Evolutionary conservation across 2,888 invertebrate genomes (phyloP), one percentile per base, ranked within the genome.

Genomic region (Pomacea canaliculata): DNA sequence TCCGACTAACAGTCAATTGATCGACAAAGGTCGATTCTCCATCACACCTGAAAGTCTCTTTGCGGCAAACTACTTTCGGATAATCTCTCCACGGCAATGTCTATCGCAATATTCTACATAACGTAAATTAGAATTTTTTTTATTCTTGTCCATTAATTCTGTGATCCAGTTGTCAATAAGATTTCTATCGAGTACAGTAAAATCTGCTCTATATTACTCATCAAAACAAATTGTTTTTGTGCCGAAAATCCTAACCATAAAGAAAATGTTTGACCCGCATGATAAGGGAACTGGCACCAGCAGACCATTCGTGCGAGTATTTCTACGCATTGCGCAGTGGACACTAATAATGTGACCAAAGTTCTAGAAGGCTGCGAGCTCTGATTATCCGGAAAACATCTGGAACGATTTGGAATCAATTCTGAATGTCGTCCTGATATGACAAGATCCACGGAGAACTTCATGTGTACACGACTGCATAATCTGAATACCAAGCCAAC

Each of bases 281-380:
- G 80, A 81, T 37, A 84, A 85, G 74, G 83, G n/a, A n/a, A 85
- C 62, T 88, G 86, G 86, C 88, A 89, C 77, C 81, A 84, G 10
- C 81, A n/a, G n/a, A 84, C 62, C 89, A 89, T 75, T 83, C 82
- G 13, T 90, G 89, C 79, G 87, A 88, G 82, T 87, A 85, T 78
- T 89, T 86, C 83, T 90, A 89, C 85, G 90, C 90, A 74, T n/a
- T 90, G 90, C 80, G 90, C 90, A 75, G 87, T 90, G 37, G 88
- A 90, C 94, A 99, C 99, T 83, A 98, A 99, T 93, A 99, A 99
- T 93, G 98, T 99, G 92, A 96, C 98, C 93, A 95, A 98, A 93
- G 99, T 99, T 92, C 97, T 99, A 94, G 98, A 99, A 94, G 99
- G 99, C 94, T 93, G 99, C 96, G 98, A 91, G 98, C 98, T 94